A percentile compares a stretch with the other conserved stretches of the same genome.
Conservation (phyloP, 2,797 vertebrate genomes). For the Cuculus canorus region DNA sequence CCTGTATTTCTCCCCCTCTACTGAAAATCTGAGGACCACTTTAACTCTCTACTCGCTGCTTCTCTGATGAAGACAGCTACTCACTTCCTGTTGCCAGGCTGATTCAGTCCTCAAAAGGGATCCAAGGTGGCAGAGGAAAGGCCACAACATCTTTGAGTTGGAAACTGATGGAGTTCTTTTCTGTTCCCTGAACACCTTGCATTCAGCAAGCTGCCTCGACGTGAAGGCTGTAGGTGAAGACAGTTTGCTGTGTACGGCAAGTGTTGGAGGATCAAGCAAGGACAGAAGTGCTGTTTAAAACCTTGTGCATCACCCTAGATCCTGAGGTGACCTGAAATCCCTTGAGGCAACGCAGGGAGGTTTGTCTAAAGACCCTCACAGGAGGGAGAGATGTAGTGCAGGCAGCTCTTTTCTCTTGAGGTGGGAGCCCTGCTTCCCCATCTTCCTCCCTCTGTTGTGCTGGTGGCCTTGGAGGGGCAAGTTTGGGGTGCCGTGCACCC, state of each 20-base stretch:
- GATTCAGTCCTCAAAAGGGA: background rate
- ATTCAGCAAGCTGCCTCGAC: background rate
- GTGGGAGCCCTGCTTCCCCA: background rate
- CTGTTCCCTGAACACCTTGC: background rate
- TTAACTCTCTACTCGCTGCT: background rate
- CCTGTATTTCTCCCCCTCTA: background rate
- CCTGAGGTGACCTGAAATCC: background rate
- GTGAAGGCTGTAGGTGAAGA: background rate
- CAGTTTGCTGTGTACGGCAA: accelerated
- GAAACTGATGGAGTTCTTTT: background rate
- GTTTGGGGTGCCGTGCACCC: background rate
- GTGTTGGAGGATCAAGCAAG: background rate
- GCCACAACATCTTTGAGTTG: accelerated
- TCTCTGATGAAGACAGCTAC: background rate
- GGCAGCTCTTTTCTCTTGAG: background rate
- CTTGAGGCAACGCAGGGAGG: background rate
- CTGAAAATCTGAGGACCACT: background rate
- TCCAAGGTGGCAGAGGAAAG: background rate
- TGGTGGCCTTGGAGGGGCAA: background rate
- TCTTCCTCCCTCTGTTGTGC: background rate
- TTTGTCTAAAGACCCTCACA: background rate
- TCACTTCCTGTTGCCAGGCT: background rate
- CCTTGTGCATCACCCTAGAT: background rate
- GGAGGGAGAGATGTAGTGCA: background rate
- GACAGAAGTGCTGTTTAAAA: background rate